These are phyloP conservation scores for Himalopsyche kuldschensis DNA, from an alignment of 2,888 invertebrate species.

Conservation along the genomic window DNA sequence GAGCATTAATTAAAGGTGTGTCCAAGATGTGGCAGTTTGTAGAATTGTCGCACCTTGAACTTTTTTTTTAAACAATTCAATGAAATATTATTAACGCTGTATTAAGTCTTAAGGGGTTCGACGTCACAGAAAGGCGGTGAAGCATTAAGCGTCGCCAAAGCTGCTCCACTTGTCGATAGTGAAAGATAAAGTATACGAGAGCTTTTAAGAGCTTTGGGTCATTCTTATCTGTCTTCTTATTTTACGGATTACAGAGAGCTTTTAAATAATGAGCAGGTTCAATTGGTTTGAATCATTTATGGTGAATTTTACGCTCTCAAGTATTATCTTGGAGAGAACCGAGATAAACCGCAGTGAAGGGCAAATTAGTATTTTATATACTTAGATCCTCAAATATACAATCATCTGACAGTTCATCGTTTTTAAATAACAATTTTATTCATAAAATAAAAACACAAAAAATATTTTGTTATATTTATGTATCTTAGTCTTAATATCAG, in stretches of 20 bases:
- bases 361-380: not conserved
- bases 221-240: not conserved
- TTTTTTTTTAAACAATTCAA: too few relatives aligned
- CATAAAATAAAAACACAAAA: too few relatives aligned
- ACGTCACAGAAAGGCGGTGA: not conserved
- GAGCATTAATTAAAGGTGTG: too few relatives aligned
- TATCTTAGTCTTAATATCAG: too few relatives aligned
- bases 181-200: conserved; percentile 1
- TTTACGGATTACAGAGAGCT: not conserved
- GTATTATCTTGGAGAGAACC: not conserved
- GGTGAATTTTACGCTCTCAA: not conserved
- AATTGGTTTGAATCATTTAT: not conserved
- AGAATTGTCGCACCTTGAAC: too few relatives aligned
- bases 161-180: not conserved
- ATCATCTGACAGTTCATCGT: too few relatives aligned
- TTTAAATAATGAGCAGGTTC: not conserved
- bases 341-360: not conserved
- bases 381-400: too few relatives aligned
- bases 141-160: not conserved
- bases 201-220: not conserved
- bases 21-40: too few relatives aligned
- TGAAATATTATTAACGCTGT: too few relatives aligned
- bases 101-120: not conserved
- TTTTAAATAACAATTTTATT: too few relatives aligned
- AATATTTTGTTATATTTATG: too few relatives aligned